Base-by-base conservation (phyloP, 2,797 vertebrate species). In the Coendou prehensilis region DNA sequence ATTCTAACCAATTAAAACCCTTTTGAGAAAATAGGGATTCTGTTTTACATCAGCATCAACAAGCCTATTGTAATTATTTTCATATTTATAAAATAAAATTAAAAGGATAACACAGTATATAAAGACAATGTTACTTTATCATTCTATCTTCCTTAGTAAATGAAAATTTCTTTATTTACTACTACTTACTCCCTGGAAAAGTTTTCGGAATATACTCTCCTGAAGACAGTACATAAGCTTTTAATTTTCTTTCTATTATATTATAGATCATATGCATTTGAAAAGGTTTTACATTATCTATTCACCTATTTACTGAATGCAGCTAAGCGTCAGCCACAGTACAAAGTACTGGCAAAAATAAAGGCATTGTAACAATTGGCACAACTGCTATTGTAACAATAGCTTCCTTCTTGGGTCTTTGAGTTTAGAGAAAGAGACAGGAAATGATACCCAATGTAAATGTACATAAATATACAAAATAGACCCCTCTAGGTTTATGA, bases 61-160 rank as follows among this genome's bases (percentile, higher is more conserved):
- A 84, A 95, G 57, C 18, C 20, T 84, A 57, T 41, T 59, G 23
- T 14, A 88, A 13, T 76, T 85, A 75, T 26, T 94, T 89, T 75
- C 9, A 71, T 37, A 23, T 79, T 81, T 89, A 79, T 63, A 76
- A 69, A 92, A 41, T 23, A 73, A 88, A 50, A 30, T 73, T 61
- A 56, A 28, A 52, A 30, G 6, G 23, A 17, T 33, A 91, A 52
- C 1, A 54, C 37, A 41, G 7, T 57, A 95, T 88, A 41, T 50
- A 82, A 89, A 93, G 9, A 26, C 54, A 78, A 87, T 2, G 5
- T 3, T 26, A 54, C 5, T 78, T 95, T 33, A 83, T 69, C 23
- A 82, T 2, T 4, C 54, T 69, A 89, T 9, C 63, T 87, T 87
- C 10, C 14, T 90, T 71, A 75, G 67, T 87, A 61, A 67, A 71